Conservation (phyloP, 2,113 vertebrate genomes). For the Eubucco bourcierii region DNA sequence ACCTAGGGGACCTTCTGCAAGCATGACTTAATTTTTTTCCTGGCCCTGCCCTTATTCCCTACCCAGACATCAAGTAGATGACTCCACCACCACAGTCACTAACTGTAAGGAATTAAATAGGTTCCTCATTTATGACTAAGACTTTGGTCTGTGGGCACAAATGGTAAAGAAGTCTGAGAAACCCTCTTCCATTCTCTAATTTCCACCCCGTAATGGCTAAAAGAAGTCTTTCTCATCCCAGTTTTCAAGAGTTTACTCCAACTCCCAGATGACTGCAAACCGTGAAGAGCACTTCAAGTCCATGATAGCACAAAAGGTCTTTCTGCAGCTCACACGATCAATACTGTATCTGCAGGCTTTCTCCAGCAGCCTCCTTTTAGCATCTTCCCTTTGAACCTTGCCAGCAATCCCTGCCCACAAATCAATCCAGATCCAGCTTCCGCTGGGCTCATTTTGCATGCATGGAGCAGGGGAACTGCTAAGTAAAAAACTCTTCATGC, state of each 20-base stretch:
- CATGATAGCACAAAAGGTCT: conserved; percentile 23
- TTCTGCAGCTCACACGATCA: conserved; percentile 35
- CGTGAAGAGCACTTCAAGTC: conserved; percentile 36
- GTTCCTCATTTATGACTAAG: neutral
- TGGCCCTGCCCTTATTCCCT: neutral
- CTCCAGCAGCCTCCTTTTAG: conserved; percentile 17
- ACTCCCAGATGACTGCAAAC: conserved; percentile 19
- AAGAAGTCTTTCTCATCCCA: neutral
- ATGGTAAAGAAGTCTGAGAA: neutral
- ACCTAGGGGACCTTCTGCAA: neutral
- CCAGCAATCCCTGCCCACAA: conserved; percentile 9
- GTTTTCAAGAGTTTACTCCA: conserved; percentile 47
- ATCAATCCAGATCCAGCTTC: conserved; percentile 8
- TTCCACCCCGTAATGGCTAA: neutral
- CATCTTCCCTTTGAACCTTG: conserved; percentile 22
- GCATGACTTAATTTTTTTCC: neutral
- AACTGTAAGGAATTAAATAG: neutral
- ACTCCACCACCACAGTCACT: neutral
- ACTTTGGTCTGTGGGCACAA: neutral
- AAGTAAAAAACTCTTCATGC: neutral
- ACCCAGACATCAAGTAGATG: neutral
- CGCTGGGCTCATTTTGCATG: neutral
- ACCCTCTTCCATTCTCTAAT: neutral
- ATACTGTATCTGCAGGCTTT: conserved; percentile 5
- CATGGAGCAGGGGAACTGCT: neutral